A percentile compares a stretch with the other conserved stretches of the same genome.
These are phyloP conservation scores for Helostoma temminkii DNA, from an alignment of 2,797 vertebrate genomes.

Conservation along the genomic window DNA sequence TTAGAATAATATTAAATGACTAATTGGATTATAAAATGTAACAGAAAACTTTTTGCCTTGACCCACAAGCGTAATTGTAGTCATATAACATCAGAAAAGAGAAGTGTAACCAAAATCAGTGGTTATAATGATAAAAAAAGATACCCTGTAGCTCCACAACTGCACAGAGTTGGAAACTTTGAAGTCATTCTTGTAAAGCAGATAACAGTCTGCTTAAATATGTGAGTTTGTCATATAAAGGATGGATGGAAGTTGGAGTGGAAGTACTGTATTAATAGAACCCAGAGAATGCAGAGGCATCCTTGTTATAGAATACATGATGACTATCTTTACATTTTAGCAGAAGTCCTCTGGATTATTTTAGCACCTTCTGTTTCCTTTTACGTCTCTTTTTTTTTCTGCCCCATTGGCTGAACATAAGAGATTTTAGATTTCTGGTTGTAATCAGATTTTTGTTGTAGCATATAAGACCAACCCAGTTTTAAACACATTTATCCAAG, in stretches of 20 bases:
- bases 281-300: constrained; percentile 24
- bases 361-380: constrained; percentile 60
- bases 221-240: constrained; percentile 30
- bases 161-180: constrained; percentile 30
- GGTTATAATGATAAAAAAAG: background rate
- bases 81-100: constrained; percentile 8
- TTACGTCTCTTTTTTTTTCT: constrained; percentile 65
- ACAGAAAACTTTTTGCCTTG: constrained; percentile 23
- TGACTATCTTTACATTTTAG: constrained; percentile 39
- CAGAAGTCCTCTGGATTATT: constrained; percentile 59
- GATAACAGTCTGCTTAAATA: constrained; percentile 29
- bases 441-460: constrained; percentile 58
- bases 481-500: constrained; percentile 63
- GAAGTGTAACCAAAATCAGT: background rate
- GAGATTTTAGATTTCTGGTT: constrained; percentile 67
- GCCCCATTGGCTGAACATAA: constrained; percentile 67
- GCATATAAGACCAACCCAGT: constrained; percentile 58
- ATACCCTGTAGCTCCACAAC: background rate
- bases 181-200: constrained; percentile 40
- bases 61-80: constrained; percentile 10
- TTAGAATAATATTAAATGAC: constrained; percentile 4
- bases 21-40: background rate
- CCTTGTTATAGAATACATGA: constrained; percentile 26
- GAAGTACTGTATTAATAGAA: constrained; percentile 36
- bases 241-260: constrained; percentile 26